phyloP scores from a whole-genome alignment of 1,140 invertebrate species.

The Orussus abietinus region DNA sequence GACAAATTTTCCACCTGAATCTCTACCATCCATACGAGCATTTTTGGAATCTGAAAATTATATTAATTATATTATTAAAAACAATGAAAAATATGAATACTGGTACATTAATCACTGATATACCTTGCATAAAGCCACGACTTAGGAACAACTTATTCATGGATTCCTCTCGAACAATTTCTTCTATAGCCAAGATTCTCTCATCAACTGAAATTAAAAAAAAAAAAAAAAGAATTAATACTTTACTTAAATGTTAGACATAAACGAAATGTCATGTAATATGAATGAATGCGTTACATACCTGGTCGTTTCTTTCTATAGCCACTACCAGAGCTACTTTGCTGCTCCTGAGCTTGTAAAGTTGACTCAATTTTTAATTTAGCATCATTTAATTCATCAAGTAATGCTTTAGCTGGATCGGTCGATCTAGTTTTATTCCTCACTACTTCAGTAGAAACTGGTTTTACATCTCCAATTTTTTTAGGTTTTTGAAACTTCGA shows the following conservation, averaged over 20 bases:
- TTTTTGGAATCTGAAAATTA: neutral
- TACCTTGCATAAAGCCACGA: neutral
- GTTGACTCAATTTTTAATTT: slow-evolving; percentile 26
- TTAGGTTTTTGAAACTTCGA: too few relatives aligned
- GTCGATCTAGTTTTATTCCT: slow-evolving; percentile 17
- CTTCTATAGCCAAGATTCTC: slow-evolving; percentile 49
- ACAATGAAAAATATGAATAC: too few relatives aligned
- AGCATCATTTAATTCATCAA: slow-evolving; percentile 16
- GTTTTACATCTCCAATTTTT: slow-evolving; percentile 24
- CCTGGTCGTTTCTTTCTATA: slow-evolving; percentile 12
- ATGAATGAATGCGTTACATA: too few relatives aligned
- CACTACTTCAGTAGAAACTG: slow-evolving; percentile 9
- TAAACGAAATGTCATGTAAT: slow-evolving; percentile 4
- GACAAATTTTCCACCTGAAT: neutral
- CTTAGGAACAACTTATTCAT: slow-evolving; percentile 41
- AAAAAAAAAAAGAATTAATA: slow-evolving; percentile 4
- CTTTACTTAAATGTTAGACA: slow-evolving; percentile 1
- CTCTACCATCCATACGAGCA: neutral
- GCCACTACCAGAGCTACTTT: neutral
- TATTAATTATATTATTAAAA: too few relatives aligned
- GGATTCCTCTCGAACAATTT: slow-evolving; percentile 48
- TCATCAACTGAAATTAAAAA: slow-evolving; percentile 25
- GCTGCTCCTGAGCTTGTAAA: slow-evolving; percentile 29
- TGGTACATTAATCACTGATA: neutral
- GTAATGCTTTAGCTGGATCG: slow-evolving; percentile 17